phyloP scores from a whole-genome alignment of 2,113 vertebrate genomes.

The Silurus meridionalis region DNA sequence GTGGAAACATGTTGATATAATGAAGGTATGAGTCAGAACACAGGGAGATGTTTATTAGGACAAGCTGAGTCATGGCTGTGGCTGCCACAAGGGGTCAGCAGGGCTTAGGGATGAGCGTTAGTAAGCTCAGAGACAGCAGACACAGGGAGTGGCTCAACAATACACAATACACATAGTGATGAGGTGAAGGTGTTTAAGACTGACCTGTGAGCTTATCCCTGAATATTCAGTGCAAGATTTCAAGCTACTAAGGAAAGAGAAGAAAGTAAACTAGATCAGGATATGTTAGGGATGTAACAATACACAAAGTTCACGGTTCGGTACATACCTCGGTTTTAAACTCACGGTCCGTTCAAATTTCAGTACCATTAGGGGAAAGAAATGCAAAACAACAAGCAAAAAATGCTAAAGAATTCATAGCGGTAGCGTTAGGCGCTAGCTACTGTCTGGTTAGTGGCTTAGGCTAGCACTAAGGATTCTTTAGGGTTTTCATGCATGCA shows the following conservation, averaged over 20 bases:
- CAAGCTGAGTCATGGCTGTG: slow-evolving; percentile 30
- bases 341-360: too few relatives aligned
- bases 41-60: slow-evolving; percentile 18
- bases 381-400: too few relatives aligned
- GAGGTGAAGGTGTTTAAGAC: background rate
- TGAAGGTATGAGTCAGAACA: slow-evolving; percentile 28
- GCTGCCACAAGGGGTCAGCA: slow-evolving; percentile 49
- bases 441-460: too few relatives aligned
- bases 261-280: background rate
- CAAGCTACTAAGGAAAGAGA: background rate
- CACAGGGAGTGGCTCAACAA: slow-evolving; percentile 44
- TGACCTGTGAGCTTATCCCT: background rate
- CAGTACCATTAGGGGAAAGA: too few relatives aligned
- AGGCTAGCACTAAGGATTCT: too few relatives aligned
- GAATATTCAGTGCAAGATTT: background rate
- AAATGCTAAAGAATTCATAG: too few relatives aligned
- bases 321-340: background rate
- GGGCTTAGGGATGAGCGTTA: slow-evolving; percentile 10
- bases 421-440: too few relatives aligned
- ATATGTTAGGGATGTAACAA: too few relatives aligned
- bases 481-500: too few relatives aligned
- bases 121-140: slow-evolving; percentile 21
- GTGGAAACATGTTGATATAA: slow-evolving; percentile 37
- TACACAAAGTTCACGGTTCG: too few relatives aligned
- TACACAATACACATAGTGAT: background rate